Conservation (phyloP, 2,113 vertebrate species). For the Grammomys dolichurus region DNA sequence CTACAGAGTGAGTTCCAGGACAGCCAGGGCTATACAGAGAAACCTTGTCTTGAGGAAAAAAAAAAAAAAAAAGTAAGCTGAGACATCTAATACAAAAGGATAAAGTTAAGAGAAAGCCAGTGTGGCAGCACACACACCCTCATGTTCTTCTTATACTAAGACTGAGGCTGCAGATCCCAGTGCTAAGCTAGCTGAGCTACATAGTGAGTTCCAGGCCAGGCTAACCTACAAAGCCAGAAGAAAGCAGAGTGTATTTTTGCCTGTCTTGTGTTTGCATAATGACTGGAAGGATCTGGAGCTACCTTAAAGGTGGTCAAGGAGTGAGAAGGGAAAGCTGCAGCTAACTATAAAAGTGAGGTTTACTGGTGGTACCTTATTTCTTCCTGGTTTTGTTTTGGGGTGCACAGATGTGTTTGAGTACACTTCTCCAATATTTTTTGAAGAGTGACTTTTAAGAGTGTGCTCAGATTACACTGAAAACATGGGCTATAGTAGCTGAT, state of each 20-base stretch:
- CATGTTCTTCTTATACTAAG: neutral
- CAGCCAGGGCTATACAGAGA: no score
- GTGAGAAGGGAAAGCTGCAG: neutral
- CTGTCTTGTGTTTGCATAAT: neutral
- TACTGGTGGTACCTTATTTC: neutral
- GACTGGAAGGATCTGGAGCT: neutral
- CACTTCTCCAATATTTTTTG: conserved; percentile 24
- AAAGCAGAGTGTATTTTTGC: neutral
- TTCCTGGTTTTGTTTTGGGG: neutral
- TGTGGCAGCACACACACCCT: neutral
- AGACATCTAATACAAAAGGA: no score
- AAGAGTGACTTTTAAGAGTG: neutral
- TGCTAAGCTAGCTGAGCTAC: neutral
- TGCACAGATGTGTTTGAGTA: neutral
- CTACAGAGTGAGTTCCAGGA: no score
- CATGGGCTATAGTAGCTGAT: neutral
- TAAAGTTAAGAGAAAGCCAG: neutral
- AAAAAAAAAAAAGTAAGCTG: neutral
- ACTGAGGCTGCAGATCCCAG: no score
- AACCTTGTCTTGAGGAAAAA: no score
- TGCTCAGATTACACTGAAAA: neutral
- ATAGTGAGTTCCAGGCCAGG: no score
- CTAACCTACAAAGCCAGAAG: neutral
- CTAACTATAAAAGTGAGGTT: neutral
- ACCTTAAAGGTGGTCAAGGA: neutral